Evolutionary conservation across 2,888 invertebrate species (phyloP).

Genomic region (Gerris lacustris): DNA sequence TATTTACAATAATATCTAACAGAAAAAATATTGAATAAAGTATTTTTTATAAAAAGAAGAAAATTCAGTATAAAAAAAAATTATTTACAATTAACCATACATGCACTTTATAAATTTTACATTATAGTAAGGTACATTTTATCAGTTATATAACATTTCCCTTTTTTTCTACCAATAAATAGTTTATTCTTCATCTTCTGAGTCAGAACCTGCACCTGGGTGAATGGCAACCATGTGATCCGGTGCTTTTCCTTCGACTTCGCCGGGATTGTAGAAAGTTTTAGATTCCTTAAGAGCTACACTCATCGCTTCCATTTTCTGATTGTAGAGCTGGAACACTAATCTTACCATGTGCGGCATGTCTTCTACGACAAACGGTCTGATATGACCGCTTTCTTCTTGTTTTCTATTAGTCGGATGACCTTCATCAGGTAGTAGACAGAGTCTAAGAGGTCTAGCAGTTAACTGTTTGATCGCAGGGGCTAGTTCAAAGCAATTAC

Average conservation of each 20-base stretch:
- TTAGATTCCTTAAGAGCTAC: constrained; percentile 38
- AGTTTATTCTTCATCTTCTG: constrained; percentile 48
- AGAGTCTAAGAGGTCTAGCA: constrained; percentile 64
- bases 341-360: constrained; percentile 93
- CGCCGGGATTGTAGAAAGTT: constrained; percentile 46
- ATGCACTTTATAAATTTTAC: too few species aligned
- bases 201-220: constrained; percentile 49
- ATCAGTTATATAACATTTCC: too few species aligned
- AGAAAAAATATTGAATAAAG: too few species aligned
- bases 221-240: constrained; percentile 49
- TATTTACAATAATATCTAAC: too few species aligned
- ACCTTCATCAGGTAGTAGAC: constrained; percentile 64
- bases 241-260: constrained; percentile 43
- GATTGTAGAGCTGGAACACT: constrained; percentile 83
- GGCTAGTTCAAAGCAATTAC: constrained; percentile 92
- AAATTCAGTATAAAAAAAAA: too few species aligned
- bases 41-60: too few species aligned
- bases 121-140: too few species aligned
- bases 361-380: constrained; percentile 55
- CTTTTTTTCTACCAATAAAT: too few species aligned
- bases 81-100: too few species aligned
- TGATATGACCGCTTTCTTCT: constrained; percentile 37
- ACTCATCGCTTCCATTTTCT: constrained; percentile 54
- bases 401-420: constrained; percentile 57
- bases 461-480: constrained; percentile 89